Conservation (phyloP, 2,888 invertebrate species). For the Pharmacophagus antenor region DNA sequence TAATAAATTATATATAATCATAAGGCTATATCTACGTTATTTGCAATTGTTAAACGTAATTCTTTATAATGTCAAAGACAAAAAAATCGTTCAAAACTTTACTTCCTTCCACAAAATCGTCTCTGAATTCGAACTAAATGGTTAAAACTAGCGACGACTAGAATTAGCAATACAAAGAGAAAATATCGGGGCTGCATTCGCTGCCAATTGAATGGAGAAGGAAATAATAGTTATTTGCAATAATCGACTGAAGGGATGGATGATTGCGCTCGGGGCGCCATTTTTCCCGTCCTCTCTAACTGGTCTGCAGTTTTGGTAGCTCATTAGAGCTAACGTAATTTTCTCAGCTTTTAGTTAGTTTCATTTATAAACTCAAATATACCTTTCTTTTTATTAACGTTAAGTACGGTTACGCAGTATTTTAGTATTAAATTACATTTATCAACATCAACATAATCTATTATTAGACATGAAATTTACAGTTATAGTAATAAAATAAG, state of each 20-base stretch:
- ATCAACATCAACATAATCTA: too few relatives aligned
- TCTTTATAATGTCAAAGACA: too few relatives aligned
- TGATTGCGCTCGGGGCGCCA: conserved; percentile 72
- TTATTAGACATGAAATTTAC: too few relatives aligned
- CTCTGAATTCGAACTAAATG: conserved; percentile 39
- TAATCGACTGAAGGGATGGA: conserved; percentile 76
- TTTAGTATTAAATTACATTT: too few relatives aligned
- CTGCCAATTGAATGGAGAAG: conserved; percentile 69
- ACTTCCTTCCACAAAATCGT: neutral
- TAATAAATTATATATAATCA: too few relatives aligned
- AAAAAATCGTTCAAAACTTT: neutral
- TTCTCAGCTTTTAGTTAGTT: conserved; percentile 25
- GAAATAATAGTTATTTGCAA: conserved; percentile 73
- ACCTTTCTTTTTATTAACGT: too few relatives aligned
- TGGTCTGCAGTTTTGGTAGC: conserved; percentile 45
- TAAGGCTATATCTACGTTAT: too few relatives aligned
- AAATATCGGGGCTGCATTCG: conserved; percentile 52
- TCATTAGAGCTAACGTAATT: conserved; percentile 38
- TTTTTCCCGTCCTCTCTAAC: conserved; percentile 50
- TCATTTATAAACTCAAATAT: neutral
- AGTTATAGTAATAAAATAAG: too few relatives aligned
- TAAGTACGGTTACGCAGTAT: too few relatives aligned
- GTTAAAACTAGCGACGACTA: conserved; percentile 59
- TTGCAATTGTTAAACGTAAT: neutral
- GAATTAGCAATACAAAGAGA: conserved; percentile 71